phyloP scores from a whole-genome alignment of 2,113 vertebrate genomes.

The Kryptolebias marmoratus region DNA sequence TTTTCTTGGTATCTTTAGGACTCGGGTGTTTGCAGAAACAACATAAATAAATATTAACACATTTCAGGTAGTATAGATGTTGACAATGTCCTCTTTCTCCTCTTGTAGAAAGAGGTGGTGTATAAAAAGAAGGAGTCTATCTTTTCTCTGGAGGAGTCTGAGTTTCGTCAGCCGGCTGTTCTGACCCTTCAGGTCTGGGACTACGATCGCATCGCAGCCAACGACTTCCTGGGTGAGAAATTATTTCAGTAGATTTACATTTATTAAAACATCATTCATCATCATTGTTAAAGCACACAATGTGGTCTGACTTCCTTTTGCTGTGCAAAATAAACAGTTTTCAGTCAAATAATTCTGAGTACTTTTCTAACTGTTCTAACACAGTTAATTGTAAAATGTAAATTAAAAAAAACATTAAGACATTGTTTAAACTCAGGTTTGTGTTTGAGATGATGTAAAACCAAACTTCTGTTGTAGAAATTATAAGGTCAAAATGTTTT shows the following conservation, averaged over 20 bases:
- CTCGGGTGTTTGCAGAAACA: neutral
- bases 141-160: slow-evolving; percentile 89
- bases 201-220: slow-evolving; percentile 90
- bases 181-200: slow-evolving; percentile 94
- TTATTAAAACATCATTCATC: neutral
- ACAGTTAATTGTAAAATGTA: too few relatives aligned
- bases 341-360: neutral
- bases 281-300: neutral
- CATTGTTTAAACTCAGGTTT: too few relatives aligned
- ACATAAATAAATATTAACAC: neutral
- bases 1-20: neutral
- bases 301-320: neutral
- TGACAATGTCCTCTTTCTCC: neutral
- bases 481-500: too few relatives aligned
- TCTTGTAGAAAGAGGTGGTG: slow-evolving; percentile 85
- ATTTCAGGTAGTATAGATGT: neutral
- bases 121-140: slow-evolving; percentile 89
- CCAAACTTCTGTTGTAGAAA: too few relatives aligned
- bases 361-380: too few relatives aligned
- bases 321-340: neutral
- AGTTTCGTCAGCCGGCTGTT: slow-evolving; percentile 88
- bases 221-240: slow-evolving; percentile 90
- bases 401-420: too few relatives aligned
- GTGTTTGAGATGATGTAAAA: too few relatives aligned
- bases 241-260: neutral